Evolutionary conservation across 1,140 invertebrate species (phyloP), one percentile per base, ranked within the genome.

Genomic region (Lepidurus couesii): DNA sequence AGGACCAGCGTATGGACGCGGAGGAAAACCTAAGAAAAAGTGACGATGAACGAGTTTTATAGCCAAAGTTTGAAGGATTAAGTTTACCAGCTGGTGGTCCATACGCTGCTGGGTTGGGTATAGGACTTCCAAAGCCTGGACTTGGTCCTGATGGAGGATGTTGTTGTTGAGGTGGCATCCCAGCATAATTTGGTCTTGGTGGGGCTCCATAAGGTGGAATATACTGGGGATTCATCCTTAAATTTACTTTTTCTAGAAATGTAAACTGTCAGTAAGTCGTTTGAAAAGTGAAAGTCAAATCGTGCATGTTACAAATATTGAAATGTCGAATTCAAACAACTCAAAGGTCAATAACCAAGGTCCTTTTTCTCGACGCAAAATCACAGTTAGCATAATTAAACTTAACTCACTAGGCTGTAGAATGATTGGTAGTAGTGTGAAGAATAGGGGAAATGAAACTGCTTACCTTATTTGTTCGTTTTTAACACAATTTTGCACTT

Each of bases 21-120:
- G 79, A 74, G 77, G 77, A 73, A 44, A 75, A 76, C 81, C 77
- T 73, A 44, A 21, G 24, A 79, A 53, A 75, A 42, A 73, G 34
- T 9, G 42, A 5, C 42, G 9, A 24, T 42, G 65, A 74, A 10
- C 9, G 45, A 47, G 16, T 16, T 47, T 47, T 47, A 34, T 7
- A 47, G 45, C 16, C 0, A 47, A 47, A 16, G 21, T 21, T n/a
- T 65, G 53, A 65, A 65, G 1, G n/a, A 21, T 65, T 11, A 65
- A 65, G n/a, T n/a, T 65, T 65, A 65, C 53, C 53, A 0, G 53
- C 53, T 65, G 1, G 53, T 65, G 53, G 53, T 21, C 16, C 53
- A 21, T 65, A 65, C 53, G 13, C 53, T 16, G 16, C 53, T n/a
- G 53, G 53, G 21, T 65, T 65, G 53, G 53, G 53, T n/a, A 13